Percentiles rank a stretch among this genome's conserved stretches.
Evolutionary conservation across 2,113 vertebrate genomes (phyloP).

Genomic region (Ammospiza nelsoni): DNA sequence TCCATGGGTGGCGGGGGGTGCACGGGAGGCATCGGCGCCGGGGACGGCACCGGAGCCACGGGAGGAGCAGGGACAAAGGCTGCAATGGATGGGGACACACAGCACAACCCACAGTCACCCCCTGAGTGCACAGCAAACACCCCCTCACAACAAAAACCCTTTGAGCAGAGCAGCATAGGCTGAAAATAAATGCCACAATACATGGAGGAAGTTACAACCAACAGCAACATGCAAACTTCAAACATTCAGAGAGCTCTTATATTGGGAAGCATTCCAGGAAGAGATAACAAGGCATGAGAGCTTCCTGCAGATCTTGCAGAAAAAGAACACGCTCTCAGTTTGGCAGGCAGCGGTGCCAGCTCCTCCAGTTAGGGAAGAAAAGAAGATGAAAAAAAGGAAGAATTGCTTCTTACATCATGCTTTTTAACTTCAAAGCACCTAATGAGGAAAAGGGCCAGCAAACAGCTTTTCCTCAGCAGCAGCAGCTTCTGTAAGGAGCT

Average conservation of each 20-base stretch:
- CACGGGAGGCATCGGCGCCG: constrained; percentile 84
- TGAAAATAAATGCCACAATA: neutral
- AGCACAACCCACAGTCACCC: neutral
- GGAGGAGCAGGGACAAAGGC: constrained; percentile 96
- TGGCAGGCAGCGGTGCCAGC: neutral
- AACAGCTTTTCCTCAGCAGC: neutral
- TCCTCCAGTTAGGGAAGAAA: neutral
- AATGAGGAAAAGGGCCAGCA: neutral
- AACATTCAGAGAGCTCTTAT: neutral
- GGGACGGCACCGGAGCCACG: constrained; percentile 83
- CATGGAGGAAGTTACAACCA: neutral
- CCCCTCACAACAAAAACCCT: neutral
- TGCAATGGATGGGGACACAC: constrained; percentile 28
- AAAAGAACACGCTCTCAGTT: neutral
- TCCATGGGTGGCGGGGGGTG: constrained; percentile 91
- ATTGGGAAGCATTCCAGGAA: constrained; percentile 18
- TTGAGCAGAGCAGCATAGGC: neutral
- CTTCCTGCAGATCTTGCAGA: constrained; percentile 33
- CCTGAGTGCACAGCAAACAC: neutral
- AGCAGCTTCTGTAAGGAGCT: neutral
- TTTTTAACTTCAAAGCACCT: neutral
- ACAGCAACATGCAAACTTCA: neutral
- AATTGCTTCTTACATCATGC: neutral
- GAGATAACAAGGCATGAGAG: neutral
- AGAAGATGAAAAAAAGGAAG: neutral